These are phyloP conservation scores for Stegana nigrithorax DNA, from an alignment of 2,888 invertebrate genomes.

Conservation along the genomic window DNA sequence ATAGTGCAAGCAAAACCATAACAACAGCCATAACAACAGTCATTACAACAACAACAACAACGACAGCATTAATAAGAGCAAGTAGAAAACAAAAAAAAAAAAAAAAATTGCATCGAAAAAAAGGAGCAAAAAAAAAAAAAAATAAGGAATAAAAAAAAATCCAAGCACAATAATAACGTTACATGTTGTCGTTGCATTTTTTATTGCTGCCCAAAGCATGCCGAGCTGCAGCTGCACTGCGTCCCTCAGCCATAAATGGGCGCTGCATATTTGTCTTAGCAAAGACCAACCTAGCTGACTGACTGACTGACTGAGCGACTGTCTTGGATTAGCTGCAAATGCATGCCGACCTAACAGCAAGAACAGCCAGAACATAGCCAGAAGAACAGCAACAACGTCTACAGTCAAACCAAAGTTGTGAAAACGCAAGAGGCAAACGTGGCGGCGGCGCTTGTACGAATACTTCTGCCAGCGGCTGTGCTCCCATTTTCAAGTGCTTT, in stretches of 20 bases:
- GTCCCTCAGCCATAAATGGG: neutral
- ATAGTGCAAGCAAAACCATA: neutral
- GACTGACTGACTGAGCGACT: too few relatives aligned
- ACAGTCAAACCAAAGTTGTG: too few relatives aligned
- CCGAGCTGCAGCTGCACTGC: neutral
- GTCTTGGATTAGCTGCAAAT: neutral
- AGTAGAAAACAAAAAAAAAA: constrained; percentile 4
- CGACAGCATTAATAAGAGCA: neutral
- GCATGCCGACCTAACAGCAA: too few relatives aligned
- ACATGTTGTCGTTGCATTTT: constrained; percentile 41
- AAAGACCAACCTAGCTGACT: too few relatives aligned
- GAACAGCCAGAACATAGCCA: too few relatives aligned
- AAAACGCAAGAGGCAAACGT: too few relatives aligned
- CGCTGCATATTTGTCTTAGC: too few relatives aligned
- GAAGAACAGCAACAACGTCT: too few relatives aligned
- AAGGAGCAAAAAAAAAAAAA: too few relatives aligned
- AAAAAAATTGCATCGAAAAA: neutral
- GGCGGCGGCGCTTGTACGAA: too few relatives aligned
- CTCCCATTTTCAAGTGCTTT: constrained; percentile 13
- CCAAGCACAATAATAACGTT: constrained; percentile 1
- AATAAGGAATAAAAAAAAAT: too few relatives aligned
- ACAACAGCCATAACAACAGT: neutral
- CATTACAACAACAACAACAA: constrained; percentile 1
- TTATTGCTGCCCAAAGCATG: constrained; percentile 3
- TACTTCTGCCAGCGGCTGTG: too few relatives aligned